These are phyloP conservation scores for Albula glossodonta DNA, from an alignment of 2,113 vertebrate genomes.

Conservation along the genomic window DNA sequence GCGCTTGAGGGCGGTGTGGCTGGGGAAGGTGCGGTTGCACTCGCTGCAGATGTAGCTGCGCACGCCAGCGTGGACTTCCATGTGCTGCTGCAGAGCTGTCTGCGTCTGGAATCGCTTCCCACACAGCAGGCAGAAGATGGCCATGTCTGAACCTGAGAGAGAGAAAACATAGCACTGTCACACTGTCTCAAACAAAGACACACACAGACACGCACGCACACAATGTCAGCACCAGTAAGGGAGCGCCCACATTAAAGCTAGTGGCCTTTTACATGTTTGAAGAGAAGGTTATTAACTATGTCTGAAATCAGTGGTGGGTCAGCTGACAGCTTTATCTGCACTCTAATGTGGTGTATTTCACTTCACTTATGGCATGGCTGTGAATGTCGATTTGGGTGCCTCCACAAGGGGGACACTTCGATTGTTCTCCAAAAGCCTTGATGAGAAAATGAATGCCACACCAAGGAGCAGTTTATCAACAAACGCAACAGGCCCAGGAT, in stretches of 20 bases:
- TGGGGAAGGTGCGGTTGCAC: slow-evolving; percentile 97
- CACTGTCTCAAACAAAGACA: not conserved
- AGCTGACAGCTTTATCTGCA: not conserved
- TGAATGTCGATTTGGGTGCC: not conserved
- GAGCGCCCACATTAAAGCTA: no score
- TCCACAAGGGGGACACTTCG: not conserved
- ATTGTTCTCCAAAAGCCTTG: not conserved
- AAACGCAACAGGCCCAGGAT: not conserved
- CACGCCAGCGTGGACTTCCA: slow-evolving; percentile 96
- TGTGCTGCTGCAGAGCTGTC: slow-evolving; percentile 95
- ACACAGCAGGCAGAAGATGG: slow-evolving; percentile 96
- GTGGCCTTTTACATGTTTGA: not conserved
- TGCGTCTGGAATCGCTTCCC: slow-evolving; percentile 97
- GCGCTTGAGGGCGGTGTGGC: slow-evolving; percentile 96
- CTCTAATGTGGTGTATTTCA: not conserved
- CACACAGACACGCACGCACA: not conserved
- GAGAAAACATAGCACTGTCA: not conserved
- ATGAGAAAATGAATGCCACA: not conserved
- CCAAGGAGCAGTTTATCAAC: not conserved
- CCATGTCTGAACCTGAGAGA: slow-evolving; percentile 90
- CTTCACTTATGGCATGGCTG: not conserved
- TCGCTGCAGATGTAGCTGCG: slow-evolving; percentile 98
- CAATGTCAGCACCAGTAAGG: not conserved
- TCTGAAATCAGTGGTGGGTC: not conserved
- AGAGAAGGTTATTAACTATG: not conserved